Conservation (phyloP, 1,140 invertebrate genomes). For the Diachasmimorpha longicaudata region DNA sequence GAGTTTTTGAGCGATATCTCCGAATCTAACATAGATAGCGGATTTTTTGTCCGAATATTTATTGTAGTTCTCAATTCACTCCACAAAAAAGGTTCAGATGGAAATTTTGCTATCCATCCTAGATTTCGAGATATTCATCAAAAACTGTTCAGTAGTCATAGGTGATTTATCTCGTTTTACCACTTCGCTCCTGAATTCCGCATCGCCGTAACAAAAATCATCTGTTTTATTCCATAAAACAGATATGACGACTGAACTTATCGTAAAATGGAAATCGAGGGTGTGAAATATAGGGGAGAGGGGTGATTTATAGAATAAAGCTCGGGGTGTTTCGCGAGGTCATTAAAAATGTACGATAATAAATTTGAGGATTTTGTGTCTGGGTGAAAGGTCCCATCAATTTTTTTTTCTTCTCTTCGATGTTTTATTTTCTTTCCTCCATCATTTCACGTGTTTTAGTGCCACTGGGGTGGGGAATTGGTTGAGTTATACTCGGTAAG, state of each 20-base stretch:
- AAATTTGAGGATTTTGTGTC: constrained; percentile 8
- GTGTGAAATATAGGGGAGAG: background rate
- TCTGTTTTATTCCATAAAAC: too few species aligned
- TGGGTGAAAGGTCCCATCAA: constrained; percentile 14
- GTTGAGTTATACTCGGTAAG: background rate
- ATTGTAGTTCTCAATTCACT: too few species aligned
- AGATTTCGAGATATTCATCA: too few species aligned
- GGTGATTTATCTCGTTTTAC: too few species aligned
- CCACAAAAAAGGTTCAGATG: too few species aligned
- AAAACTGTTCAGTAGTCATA: too few species aligned
- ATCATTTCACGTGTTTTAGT: background rate
- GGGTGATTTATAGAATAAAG: constrained; percentile 10
- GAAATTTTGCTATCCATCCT: too few species aligned
- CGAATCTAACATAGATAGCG: too few species aligned
- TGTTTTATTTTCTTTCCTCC: background rate
- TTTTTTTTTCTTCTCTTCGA: background rate
- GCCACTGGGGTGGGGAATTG: constrained; percentile 2
- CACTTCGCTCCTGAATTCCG: too few species aligned
- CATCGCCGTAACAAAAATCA: too few species aligned
- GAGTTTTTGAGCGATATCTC: too few species aligned
- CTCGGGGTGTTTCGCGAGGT: background rate
- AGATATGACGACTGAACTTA: background rate
- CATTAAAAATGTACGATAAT: constrained; percentile 8
- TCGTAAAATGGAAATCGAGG: background rate
- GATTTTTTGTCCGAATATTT: too few species aligned